phyloP scores from a whole-genome alignment of 2,797 vertebrate species.

The Spea hammondii region DNA sequence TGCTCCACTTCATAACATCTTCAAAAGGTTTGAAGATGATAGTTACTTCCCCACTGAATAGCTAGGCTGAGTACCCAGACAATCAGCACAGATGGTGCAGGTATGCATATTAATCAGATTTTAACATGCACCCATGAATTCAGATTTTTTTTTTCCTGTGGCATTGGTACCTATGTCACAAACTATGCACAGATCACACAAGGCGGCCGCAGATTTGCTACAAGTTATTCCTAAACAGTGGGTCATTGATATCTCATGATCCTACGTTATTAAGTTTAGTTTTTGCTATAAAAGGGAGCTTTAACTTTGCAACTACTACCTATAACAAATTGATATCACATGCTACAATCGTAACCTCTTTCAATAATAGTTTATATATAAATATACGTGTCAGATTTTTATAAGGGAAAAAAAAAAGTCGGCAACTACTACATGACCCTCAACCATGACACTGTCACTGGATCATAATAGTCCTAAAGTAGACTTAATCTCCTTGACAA shows the following conservation, averaged over 20 bases:
- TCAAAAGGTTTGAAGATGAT: too few species aligned
- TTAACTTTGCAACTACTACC: neutral
- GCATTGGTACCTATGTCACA: neutral
- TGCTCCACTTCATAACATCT: too few species aligned
- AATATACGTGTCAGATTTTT: conserved; percentile 20
- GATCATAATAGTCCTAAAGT: conserved; percentile 7
- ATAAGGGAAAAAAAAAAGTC: neutral
- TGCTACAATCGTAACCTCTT: conserved; percentile 5
- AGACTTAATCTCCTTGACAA: conserved; percentile 10
- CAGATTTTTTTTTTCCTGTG: neutral
- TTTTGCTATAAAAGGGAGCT: neutral
- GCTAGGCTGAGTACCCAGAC: too few species aligned
- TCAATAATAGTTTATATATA: conserved; percentile 32
- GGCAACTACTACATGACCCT: neutral
- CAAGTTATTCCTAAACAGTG: neutral
- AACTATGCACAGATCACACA: neutral
- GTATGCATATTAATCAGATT: neutral
- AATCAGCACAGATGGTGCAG: too few species aligned
- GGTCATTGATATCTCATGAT: neutral
- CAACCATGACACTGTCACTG: conserved; percentile 21
- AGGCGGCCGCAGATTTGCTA: conserved; percentile 8
- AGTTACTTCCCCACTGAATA: too few species aligned
- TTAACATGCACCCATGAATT: neutral
- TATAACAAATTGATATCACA: conserved; percentile 8
- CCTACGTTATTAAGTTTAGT: neutral